phyloP scores from a whole-genome alignment of 2,888 invertebrate species.

The Stenodera caucasica region DNA sequence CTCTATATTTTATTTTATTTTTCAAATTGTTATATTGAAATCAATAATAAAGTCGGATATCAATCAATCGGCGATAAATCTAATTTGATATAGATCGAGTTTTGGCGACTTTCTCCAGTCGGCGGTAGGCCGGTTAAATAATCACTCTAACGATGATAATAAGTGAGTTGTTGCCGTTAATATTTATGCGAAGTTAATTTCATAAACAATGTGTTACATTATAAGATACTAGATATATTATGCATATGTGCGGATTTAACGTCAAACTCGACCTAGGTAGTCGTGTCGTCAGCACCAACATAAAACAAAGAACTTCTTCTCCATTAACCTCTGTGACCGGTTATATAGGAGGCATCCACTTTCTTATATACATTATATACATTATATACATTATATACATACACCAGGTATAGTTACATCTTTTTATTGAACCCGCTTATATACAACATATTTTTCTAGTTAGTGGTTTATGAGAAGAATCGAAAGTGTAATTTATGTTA shows the following conservation, averaged over 20 bases:
- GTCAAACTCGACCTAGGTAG: conserved; percentile 11
- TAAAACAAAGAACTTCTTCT: conserved; percentile 16
- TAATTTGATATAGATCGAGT: too few species aligned
- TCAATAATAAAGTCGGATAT: too few species aligned
- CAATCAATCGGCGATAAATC: too few species aligned
- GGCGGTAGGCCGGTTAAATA: background rate
- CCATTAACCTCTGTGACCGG: conserved; percentile 18
- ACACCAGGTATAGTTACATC: background rate
- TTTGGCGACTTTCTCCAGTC: too few species aligned
- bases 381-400: too few species aligned
- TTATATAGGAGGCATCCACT: conserved; percentile 11
- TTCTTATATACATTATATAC: conserved; percentile 3
- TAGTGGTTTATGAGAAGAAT: conserved; percentile 12
- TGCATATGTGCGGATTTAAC: conserved; percentile 8
- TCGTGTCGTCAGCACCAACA: conserved; percentile 14
- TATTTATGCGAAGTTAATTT: conserved; percentile 13
- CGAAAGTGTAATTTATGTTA: conserved; percentile 15
- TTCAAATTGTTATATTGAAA: conserved; percentile 3
- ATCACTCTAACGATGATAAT: background rate
- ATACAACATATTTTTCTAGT: conserved; percentile 5
- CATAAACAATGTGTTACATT: conserved; percentile 13
- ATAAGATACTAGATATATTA: conserved; percentile 2
- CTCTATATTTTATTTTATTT: conserved; percentile 28
- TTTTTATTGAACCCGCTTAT: conserved; percentile 5
- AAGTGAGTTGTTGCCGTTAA: conserved; percentile 10